phyloP scores from a whole-genome alignment of 2,797 vertebrate genomes.

The Gallinago solitaria region DNA sequence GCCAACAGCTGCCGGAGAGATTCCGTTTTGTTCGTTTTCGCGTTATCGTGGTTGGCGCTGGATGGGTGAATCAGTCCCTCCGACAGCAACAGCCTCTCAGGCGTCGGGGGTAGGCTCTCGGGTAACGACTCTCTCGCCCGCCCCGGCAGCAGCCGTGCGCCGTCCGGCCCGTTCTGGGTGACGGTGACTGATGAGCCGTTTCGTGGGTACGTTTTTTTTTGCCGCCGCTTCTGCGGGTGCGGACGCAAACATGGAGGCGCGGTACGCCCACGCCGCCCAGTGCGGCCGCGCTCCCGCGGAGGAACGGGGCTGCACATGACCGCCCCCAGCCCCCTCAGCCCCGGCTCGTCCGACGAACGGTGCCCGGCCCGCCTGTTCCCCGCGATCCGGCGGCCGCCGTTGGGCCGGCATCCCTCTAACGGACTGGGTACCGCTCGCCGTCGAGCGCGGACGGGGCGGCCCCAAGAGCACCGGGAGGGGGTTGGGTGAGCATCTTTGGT shows the following conservation, averaged over 20 bases:
- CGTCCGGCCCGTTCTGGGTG: neutral
- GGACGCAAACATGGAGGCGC: neutral
- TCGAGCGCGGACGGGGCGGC: neutral
- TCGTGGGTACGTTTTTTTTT: neutral
- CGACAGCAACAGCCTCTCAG: neutral
- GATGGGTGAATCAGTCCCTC: neutral
- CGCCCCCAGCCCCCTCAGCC: neutral
- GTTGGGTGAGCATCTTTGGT: too few relatives aligned
- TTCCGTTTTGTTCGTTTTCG: constrained; percentile 18
- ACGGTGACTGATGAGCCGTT: neutral
- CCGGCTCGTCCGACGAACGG: neutral
- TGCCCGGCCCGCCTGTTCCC: neutral
- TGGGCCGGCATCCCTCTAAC: neutral
- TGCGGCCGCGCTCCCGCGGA: neutral
- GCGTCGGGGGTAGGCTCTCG: neutral
- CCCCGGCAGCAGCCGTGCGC: neutral
- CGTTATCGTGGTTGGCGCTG: neutral
- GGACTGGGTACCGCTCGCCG: neutral
- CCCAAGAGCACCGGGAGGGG: neutral
- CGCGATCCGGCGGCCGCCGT: neutral
- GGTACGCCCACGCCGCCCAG: neutral
- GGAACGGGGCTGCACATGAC: neutral
- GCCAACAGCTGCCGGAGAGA: neutral
- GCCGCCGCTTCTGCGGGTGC: neutral
- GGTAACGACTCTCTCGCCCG: neutral